Percentiles rank a stretch among this genome's conserved stretches.
Conservation (phyloP, 2,113 vertebrate species). For the Ranitomeya imitator region DNA sequence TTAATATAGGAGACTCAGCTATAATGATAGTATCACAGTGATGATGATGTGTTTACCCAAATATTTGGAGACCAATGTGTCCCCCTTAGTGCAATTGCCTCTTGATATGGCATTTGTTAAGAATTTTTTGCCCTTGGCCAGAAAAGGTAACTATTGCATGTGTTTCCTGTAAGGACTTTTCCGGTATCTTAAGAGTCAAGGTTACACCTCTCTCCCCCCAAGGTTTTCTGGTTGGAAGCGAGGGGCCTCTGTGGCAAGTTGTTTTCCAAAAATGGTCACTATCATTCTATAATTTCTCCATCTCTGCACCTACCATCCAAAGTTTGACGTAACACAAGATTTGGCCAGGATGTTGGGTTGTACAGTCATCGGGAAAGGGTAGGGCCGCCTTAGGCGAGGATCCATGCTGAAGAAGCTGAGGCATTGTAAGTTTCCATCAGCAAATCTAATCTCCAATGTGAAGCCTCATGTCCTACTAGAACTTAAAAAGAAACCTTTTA, state of each 20-base stretch:
- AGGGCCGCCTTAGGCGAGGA: neutral
- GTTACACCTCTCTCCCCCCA: neutral
- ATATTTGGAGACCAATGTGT: neutral
- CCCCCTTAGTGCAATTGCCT: neutral
- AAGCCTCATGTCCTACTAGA: too few species aligned
- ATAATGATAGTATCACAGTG: slow-evolving; percentile 34
- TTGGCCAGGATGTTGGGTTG: neutral
- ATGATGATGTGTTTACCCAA: neutral
- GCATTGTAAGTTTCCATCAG: neutral
- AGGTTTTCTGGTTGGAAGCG: neutral
- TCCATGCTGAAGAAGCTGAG: neutral
- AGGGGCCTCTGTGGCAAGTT: neutral
- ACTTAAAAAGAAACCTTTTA: too few species aligned
- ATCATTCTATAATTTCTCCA: too few species aligned
- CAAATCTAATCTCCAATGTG: neutral
- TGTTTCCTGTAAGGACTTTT: neutral
- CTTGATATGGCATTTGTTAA: neutral
- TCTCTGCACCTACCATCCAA: neutral
- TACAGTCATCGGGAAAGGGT: neutral
- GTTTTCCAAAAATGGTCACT: neutral
- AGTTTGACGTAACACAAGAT: neutral
- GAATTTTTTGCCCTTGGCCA: neutral
- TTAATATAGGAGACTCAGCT: neutral
- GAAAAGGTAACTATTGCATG: slow-evolving; percentile 14
- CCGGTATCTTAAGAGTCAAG: neutral